Base-by-base conservation (phyloP, 2,113 vertebrate species). In the Pseudorasbora parva region DNA sequence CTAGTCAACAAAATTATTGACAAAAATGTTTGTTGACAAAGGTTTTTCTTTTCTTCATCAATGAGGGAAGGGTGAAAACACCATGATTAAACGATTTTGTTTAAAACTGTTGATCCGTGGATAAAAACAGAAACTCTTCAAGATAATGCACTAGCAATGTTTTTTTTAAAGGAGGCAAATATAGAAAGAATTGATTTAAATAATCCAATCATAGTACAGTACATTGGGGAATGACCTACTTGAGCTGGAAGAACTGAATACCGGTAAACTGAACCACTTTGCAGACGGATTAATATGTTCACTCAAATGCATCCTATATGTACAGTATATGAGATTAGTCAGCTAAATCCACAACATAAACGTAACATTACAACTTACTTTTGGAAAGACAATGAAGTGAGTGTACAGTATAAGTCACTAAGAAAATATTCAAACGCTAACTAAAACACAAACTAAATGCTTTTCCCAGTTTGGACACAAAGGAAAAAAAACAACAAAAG, bases 121-220 rank as follows among this genome's bases (percentile, higher is more conserved):
- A 19, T 14, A 49, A 37, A 66, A 33, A 33, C 15, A 11, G 17
- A 17, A 10, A 68, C 17, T 37, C 17, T 47, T 47, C 10, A 17
- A 51, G 47, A 74, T 74, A 51, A 37, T 15, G 69, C 41, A 25
- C 21, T 15, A 72, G 41, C 5, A 6, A 25, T 27, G 45, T 19
- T 51, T 74, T 30, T n/a, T 8, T 25, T n/a, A n/a, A 30, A 30
- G 14, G 19, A 27, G 72, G 15, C 4, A 51, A 30, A 74, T 10
- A 27, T 74, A 51, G 12, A 47, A 51, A 25, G 5, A 27, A 73
- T 73, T 74, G 25, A 74, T 74, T 74, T 30, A 17, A 73, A 25
- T 73, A 73, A 73, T 73, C 47, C 25, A 74, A 74, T 74, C 72
- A 74, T 10, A 51, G 47, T 74, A 49, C 69, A 45, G 47, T 74